Evolutionary conservation across 2,797 vertebrate genomes (phyloP), one percentile per base, ranked within the genome.

Genomic region (Ambastaia sidthimunki): DNA sequence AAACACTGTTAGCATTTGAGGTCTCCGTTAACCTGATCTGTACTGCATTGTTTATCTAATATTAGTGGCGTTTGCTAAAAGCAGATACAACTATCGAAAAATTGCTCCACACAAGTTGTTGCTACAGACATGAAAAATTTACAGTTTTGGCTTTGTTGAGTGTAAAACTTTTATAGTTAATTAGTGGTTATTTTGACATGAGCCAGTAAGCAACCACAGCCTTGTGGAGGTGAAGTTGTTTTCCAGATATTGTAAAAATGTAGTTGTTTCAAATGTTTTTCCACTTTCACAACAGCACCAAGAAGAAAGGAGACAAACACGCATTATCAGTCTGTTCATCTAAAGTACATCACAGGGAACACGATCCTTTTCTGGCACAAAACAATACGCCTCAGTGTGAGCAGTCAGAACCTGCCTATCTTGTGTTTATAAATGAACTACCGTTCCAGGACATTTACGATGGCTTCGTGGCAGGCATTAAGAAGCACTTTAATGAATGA

Each of bases 391-490:
- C 79, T 63, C 54, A 57, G 63, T 86, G 82, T 74, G 76, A 88
- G 83, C 87, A 86, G 57, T 74, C 87, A 86, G 85, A 81, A 80
- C 50, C 80, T 78, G 81, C 72, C 79, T 81, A 81, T 85, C 83
- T 86, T 28, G 60, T 83, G 78, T 86, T 83, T 80, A 83, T 75
- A 82, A 84, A 82, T 82, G 78, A 84, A 89, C 83, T 89, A 87
- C 88, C 91, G 92, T 93, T 93, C 91, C 92, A 90, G 89, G 89
- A 92, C 92, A 93, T 93, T 94, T 91, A 89, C 82, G 81, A 85
- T 88, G 89, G 85, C 89, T 92, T 88, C 84, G 88, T 91, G 91
- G 80, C 83, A 89, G 89, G 90, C 90, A 88, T 91, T 87, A 91
- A 91, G 90, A 87, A 87, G 82, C 81, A 86, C 87, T 91, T 91